Percentiles rank a stretch among this genome's conserved stretches.
These are phyloP conservation scores for Nomada lathburiana DNA, from an alignment of 2,888 invertebrate genomes.

Conservation along the genomic window DNA sequence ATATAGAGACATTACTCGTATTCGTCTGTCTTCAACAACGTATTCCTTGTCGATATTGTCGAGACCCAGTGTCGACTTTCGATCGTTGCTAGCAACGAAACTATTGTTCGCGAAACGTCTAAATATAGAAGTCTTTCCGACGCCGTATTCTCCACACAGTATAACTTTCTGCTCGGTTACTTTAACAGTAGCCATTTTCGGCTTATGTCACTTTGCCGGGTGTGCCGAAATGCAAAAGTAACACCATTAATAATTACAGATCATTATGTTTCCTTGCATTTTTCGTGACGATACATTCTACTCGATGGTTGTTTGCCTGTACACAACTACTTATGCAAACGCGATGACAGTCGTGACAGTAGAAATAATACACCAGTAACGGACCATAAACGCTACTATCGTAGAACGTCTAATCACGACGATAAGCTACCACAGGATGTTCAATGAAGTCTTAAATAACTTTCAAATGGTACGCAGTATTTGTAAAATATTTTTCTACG, in stretches of 20 bases:
- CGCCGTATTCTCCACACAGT: slow-evolving; percentile 97
- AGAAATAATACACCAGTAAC: slow-evolving; percentile 47
- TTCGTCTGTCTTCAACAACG: slow-evolving; percentile 90
- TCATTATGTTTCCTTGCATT: slow-evolving; percentile 27
- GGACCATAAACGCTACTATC: slow-evolving; percentile 42
- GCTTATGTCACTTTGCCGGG: slow-evolving; percentile 47
- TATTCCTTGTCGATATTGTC: slow-evolving; percentile 95
- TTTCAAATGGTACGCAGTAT: background rate
- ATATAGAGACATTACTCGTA: slow-evolving; percentile 88
- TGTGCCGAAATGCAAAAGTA: slow-evolving; percentile 15
- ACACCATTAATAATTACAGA: slow-evolving; percentile 36
- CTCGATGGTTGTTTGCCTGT: slow-evolving; percentile 18
- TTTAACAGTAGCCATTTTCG: slow-evolving; percentile 91
- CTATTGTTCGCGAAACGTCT: slow-evolving; percentile 95
- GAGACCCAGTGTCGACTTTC: slow-evolving; percentile 94
- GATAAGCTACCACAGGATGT: slow-evolving; percentile 1
- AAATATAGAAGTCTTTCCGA: slow-evolving; percentile 97
- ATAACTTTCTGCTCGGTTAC: slow-evolving; percentile 96
- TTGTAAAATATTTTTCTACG: background rate
- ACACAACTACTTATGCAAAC: slow-evolving; percentile 22
- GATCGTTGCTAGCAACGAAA: slow-evolving; percentile 93
- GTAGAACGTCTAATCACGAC: slow-evolving; percentile 39
- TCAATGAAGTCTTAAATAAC: background rate
- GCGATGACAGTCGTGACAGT: slow-evolving; percentile 54
- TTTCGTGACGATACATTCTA: slow-evolving; percentile 13